Percentiles rank a stretch among this genome's conserved stretches.
phyloP scores from a whole-genome alignment of 2,797 vertebrate species.

The Mastacembelus armatus region DNA sequence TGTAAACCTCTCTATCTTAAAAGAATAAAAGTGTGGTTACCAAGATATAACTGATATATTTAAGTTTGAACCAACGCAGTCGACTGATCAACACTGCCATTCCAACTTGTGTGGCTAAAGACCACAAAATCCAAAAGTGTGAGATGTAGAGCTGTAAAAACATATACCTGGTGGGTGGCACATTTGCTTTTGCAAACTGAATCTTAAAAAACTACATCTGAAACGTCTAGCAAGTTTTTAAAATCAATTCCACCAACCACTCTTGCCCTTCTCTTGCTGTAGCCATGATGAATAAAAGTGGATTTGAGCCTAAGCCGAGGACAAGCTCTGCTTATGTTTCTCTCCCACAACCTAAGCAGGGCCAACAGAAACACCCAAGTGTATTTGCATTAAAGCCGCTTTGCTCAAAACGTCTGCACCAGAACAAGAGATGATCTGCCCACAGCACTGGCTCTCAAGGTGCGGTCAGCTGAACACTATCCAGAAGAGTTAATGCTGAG shows the following conservation, averaged over 20 bases:
- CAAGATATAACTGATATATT: not conserved
- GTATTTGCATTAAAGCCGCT: conserved; percentile 51
- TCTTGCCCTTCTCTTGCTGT: not conserved
- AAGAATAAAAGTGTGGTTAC: no score
- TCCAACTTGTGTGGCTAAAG: no score
- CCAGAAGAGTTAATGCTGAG: conserved; percentile 32
- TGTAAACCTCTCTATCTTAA: no score
- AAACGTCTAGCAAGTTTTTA: not conserved
- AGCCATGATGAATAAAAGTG: conserved; percentile 10
- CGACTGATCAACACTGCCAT: no score
- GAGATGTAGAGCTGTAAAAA: conserved; percentile 5
- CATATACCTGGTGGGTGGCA: not conserved
- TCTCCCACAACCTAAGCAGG: conserved; percentile 16
- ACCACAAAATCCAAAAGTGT: no score
- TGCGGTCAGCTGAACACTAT: conserved; percentile 37
- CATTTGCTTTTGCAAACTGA: not conserved
- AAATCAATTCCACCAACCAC: not conserved
- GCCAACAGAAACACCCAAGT: conserved; percentile 59
- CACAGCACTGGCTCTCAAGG: conserved; percentile 45
- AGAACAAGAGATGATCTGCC: conserved; percentile 48
- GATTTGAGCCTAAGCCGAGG: conserved; percentile 23
- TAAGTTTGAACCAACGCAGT: not conserved
- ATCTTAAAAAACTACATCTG: not conserved
- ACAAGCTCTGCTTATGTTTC: conserved; percentile 23
- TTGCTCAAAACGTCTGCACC: conserved; percentile 25